These are phyloP conservation scores for Tricholauxania praeusta DNA, from an alignment of 2,888 invertebrate genomes.

Conservation along the genomic window DNA sequence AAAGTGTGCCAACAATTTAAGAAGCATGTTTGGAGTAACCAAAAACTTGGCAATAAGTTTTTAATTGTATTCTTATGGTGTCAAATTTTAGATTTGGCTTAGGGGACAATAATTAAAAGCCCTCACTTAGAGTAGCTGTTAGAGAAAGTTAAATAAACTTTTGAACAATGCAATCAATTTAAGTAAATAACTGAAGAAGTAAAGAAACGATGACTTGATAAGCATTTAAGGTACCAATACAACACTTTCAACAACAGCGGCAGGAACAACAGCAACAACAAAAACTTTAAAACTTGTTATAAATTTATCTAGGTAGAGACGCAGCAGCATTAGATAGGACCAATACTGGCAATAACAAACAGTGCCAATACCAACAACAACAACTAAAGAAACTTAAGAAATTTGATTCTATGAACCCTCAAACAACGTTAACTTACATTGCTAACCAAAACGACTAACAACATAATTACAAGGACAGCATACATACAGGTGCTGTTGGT, in stretches of 20 bases:
- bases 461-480: no score
- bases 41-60: slow-evolving; percentile 42
- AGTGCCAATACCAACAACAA: no score
- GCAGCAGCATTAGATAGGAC: no score
- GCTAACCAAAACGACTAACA: no score
- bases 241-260: slow-evolving; percentile 31
- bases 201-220: background rate
- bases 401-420: no score
- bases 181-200: slow-evolving; percentile 25
- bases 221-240: background rate
- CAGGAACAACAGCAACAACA: slow-evolving; percentile 11
- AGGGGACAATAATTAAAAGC: slow-evolving; percentile 1
- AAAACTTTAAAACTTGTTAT: background rate
- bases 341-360: no score
- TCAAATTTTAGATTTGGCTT: slow-evolving; percentile 5
- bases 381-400: no score
- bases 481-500: no score
- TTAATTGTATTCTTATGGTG: slow-evolving; percentile 41
- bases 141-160: slow-evolving; percentile 15
- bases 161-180: slow-evolving; percentile 36
- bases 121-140: no score
- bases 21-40: slow-evolving; percentile 23
- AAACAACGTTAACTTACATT: no score
- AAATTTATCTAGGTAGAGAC: no score
- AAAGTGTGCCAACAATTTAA: slow-evolving; percentile 22